Evolutionary conservation across 2,797 vertebrate genomes (phyloP).

Genomic region (Acropternis orthonyx): DNA sequence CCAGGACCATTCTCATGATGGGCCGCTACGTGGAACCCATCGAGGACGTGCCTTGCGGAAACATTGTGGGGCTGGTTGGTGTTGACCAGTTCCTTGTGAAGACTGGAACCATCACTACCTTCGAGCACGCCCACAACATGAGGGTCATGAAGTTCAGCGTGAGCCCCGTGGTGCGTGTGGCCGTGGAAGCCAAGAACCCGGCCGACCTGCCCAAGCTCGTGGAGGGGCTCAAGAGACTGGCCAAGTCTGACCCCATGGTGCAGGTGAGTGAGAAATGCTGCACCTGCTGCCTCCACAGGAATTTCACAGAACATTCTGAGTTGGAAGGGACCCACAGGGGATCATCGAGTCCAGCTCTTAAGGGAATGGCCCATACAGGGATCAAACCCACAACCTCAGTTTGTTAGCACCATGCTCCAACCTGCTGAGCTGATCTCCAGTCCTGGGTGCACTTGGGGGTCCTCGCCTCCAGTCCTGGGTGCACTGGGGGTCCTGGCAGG

Average conservation of each 20-base stretch:
- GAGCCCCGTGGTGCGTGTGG: constrained; percentile 93
- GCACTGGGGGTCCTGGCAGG: not conserved
- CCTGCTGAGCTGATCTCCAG: not conserved
- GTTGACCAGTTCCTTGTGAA: constrained; percentile 95
- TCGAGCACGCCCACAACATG: constrained; percentile 92
- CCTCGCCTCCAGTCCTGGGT: not conserved
- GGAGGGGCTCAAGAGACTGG: constrained; percentile 92
- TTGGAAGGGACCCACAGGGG: not conserved
- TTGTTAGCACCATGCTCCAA: not conserved
- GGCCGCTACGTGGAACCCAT: constrained; percentile 94
- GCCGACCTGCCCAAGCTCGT: constrained; percentile 94
- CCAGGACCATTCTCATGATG: constrained; percentile 97
- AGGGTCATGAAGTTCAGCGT: constrained; percentile 98
- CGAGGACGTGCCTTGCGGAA: constrained; percentile 94
- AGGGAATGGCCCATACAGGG: not conserved
- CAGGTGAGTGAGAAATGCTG: constrained; percentile 70
- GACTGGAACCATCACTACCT: constrained; percentile 95
- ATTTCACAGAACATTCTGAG: not conserved
- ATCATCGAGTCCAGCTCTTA: not conserved
- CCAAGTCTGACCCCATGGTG: constrained; percentile 98
- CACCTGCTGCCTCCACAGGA: not conserved
- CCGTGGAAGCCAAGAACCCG: constrained; percentile 94
- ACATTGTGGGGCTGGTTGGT: constrained; percentile 93
- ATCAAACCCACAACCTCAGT: not conserved
- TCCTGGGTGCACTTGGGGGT: not conserved